Percentiles rank a stretch among this genome's conserved stretches.
Conservation (phyloP, 2,888 invertebrate species). For the Oithona nana region DNA sequence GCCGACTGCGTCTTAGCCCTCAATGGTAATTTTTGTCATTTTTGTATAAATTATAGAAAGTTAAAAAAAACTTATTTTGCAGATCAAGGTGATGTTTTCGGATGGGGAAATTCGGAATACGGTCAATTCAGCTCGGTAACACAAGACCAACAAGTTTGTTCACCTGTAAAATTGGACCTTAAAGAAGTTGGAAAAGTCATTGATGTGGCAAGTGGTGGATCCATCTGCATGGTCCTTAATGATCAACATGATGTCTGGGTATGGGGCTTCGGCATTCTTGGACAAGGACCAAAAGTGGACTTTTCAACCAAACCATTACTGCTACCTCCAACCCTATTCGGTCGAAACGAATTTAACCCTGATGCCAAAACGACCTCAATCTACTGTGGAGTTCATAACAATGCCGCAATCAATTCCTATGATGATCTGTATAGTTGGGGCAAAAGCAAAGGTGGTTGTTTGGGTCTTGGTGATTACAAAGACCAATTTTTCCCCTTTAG, state of each 20-base stretch:
- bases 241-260: slow-evolving; percentile 46
- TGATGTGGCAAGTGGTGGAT: slow-evolving; percentile 66
- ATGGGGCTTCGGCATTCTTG: slow-evolving; percentile 86
- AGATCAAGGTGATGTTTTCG: slow-evolving; percentile 78
- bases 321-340: slow-evolving; percentile 64
- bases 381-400: slow-evolving; percentile 1
- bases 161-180: slow-evolving; percentile 44
- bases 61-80: slow-evolving; percentile 22
- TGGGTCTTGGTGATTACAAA: slow-evolving; percentile 58
- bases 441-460: slow-evolving; percentile 55
- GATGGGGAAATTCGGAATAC: slow-evolving; percentile 93
- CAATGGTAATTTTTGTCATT: slow-evolving; percentile 38
- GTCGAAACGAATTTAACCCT: slow-evolving; percentile 58
- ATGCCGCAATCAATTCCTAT: slow-evolving; percentile 47
- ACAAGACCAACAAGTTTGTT: slow-evolving; percentile 42
- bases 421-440: slow-evolving; percentile 87
- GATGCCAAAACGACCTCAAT: slow-evolving; percentile 29
- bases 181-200: slow-evolving; percentile 45
- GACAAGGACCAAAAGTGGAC: slow-evolving; percentile 60
- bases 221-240: slow-evolving; percentile 62
- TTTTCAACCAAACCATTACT: slow-evolving; percentile 43
- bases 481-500: slow-evolving; percentile 76
- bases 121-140: slow-evolving; percentile 47
- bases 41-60: background rate
- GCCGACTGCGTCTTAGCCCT: slow-evolving; percentile 76